These are phyloP conservation scores for Margaritifera margaritifera DNA, from an alignment of 2,888 invertebrate species.

Conservation along the genomic window DNA sequence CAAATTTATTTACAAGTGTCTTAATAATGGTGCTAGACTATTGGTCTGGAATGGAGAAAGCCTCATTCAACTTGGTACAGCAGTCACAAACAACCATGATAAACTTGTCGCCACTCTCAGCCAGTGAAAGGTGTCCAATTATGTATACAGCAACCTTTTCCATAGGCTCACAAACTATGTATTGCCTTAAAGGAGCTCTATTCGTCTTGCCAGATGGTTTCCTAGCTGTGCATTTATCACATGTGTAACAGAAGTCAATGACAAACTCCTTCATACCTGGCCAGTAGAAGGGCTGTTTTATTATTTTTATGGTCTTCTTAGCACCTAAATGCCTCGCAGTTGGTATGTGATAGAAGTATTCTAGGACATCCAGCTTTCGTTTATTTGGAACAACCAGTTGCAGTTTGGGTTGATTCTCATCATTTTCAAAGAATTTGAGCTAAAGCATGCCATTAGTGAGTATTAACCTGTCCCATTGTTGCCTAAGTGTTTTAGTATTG, in stretches of 20 bases:
- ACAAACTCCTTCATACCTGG: conserved; percentile 11
- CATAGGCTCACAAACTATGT: conserved; percentile 8
- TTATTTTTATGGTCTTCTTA: conserved; percentile 8
- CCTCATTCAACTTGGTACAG: conserved; percentile 28
- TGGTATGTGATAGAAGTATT: conserved; percentile 12
- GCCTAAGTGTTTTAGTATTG: conserved; percentile 9
- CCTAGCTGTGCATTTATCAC: conserved; percentile 12
- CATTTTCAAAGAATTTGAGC: conserved; percentile 4
- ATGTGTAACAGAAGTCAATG: conserved; percentile 4
- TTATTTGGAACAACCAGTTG: conserved; percentile 8
- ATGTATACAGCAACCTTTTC: conserved; percentile 11
- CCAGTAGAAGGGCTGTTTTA: conserved; percentile 16
- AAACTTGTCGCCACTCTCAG: conserved; percentile 14
- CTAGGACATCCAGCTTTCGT: not conserved
- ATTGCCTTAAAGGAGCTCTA: conserved; percentile 9
- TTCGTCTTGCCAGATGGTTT: conserved; percentile 5
- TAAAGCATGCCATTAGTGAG: conserved; percentile 4
- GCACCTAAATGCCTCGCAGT: conserved; percentile 14
- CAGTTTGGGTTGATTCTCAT: not conserved
- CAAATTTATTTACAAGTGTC: conserved; percentile 26
- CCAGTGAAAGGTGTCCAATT: conserved; percentile 8
- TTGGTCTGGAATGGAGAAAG: conserved; percentile 23
- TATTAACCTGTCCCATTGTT: conserved; percentile 7
- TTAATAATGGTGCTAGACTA: conserved; percentile 21
- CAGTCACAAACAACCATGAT: conserved; percentile 28